Percentiles rank a stretch among this genome's conserved stretches.
These are phyloP conservation scores for Delphinus delphis DNA, from an alignment of 2,113 vertebrate species.

Conservation along the genomic window DNA sequence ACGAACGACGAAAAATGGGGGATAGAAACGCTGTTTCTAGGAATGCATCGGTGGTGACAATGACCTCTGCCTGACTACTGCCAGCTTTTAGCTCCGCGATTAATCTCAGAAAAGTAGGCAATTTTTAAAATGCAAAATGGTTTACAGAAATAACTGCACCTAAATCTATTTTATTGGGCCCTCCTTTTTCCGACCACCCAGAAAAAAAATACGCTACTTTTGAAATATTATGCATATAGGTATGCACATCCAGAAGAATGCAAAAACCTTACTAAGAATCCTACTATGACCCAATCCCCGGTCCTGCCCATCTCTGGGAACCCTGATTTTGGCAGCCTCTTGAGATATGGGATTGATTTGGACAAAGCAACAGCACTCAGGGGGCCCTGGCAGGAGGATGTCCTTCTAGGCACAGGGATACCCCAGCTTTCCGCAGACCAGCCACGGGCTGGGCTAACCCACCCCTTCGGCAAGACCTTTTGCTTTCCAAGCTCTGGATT, in stretches of 20 bases:
- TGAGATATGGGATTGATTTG: accelerated
- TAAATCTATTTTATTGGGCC: background rate
- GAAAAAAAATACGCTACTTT: background rate
- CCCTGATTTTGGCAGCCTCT: accelerated
- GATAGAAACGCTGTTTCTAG: background rate
- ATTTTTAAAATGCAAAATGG: background rate
- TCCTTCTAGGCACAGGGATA: accelerated
- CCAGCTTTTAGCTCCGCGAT: background rate
- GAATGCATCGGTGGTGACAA: accelerated
- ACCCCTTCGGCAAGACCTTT: background rate
- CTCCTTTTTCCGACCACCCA: background rate
- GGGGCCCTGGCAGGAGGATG: accelerated
- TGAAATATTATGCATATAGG: background rate
- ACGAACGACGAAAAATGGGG: accelerated
- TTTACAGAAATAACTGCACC: background rate
- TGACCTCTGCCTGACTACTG: accelerated
- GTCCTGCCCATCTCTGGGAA: accelerated
- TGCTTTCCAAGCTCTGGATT: background rate
- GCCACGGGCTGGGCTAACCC: background rate
- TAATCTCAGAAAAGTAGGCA: background rate
- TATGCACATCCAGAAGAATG: background rate
- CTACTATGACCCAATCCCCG: accelerated
- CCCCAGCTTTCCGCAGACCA: accelerated
- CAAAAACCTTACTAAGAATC: accelerated
- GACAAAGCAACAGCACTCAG: background rate